phyloP scores from a whole-genome alignment of 2,113 vertebrate species.

The Hyaena hyaena region DNA sequence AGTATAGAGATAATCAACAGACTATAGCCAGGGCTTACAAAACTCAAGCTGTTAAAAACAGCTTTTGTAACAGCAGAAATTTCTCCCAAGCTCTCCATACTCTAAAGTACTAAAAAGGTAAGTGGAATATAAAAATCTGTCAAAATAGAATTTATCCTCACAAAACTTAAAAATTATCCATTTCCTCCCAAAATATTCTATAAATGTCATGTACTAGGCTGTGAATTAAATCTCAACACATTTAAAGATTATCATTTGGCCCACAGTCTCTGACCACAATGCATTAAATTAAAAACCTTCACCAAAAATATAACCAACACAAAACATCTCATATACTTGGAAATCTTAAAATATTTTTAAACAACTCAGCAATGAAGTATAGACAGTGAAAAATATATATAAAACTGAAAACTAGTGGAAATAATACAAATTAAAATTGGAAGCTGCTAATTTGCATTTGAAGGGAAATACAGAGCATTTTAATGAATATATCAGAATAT shows the following conservation, averaged over 20 bases:
- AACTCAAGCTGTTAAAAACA: neutral
- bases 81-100: neutral
- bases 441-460: neutral
- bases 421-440: neutral
- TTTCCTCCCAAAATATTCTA: neutral
- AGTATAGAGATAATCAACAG: neutral
- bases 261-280: neutral
- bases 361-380: neutral
- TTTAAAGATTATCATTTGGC: neutral
- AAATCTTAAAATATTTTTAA: neutral
- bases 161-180: neutral
- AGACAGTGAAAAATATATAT: neutral
- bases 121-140: neutral
- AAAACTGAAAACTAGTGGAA: neutral
- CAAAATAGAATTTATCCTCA: neutral
- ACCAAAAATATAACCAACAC: constrained; percentile 13
- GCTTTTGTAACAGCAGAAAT: neutral
- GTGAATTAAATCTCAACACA: neutral
- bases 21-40: neutral
- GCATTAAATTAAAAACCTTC: neutral
- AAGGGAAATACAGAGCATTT: neutral
- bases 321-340: neutral
- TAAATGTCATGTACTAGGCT: neutral
- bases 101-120: neutral
- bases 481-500: neutral